phyloP scores from a whole-genome alignment of 53 echinoderm and acorn worm species.

The Antedon mediterranea region DNA sequence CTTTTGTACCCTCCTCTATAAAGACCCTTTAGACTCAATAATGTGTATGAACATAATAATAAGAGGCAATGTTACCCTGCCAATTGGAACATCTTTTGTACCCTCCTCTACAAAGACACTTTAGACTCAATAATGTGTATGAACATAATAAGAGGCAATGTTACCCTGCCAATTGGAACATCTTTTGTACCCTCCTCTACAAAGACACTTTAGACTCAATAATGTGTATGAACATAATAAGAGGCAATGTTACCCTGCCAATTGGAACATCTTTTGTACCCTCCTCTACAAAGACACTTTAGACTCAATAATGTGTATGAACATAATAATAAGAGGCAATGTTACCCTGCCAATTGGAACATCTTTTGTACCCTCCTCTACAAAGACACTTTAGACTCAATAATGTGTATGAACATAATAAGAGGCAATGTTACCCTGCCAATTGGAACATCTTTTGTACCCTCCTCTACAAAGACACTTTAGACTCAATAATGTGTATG shows the following conservation, averaged over 20 bases:
- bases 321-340: too few relatives aligned
- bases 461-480: constrained; percentile 77
- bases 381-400: too few relatives aligned
- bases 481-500: too few relatives aligned
- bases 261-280: constrained; percentile 91
- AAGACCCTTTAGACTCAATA: too few relatives aligned
- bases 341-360: constrained; percentile 83
- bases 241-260: constrained; percentile 77
- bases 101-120: constrained; percentile 81
- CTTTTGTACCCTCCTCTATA: constrained; percentile 76
- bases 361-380: constrained; percentile 80
- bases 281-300: constrained; percentile 72
- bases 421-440: constrained; percentile 85
- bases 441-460: constrained; percentile 84
- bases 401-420: too few relatives aligned
- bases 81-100: constrained; percentile 82
- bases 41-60: too few relatives aligned
- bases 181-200: constrained; percentile 81
- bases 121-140: too few relatives aligned
- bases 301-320: too few relatives aligned
- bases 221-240: too few relatives aligned
- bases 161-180: constrained; percentile 84
- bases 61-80: constrained; percentile 83
- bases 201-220: too few relatives aligned
- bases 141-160: too few relatives aligned